Evolutionary conservation across 2,888 invertebrate species (phyloP).

Genomic region (Nephrotoma guestfalica): DNA sequence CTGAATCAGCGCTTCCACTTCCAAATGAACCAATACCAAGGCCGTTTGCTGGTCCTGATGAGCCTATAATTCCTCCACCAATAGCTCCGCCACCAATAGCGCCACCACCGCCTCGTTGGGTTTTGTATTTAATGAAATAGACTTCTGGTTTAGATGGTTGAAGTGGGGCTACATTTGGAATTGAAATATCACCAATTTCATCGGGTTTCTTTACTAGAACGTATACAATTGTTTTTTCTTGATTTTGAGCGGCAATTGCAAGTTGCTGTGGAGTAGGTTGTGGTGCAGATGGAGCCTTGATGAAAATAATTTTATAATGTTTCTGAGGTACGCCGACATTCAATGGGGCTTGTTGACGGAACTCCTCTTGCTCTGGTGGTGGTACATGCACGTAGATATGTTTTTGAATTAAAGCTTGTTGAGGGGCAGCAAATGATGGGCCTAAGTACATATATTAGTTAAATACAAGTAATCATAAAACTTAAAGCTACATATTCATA

Average conservation of each 20-base stretch:
- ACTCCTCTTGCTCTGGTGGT: slow-evolving; percentile 62
- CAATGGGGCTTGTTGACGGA: slow-evolving; percentile 39
- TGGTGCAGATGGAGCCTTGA: slow-evolving; percentile 66
- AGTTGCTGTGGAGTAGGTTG: slow-evolving; percentile 50
- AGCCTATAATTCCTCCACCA: not conserved
- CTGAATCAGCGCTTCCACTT: not conserved
- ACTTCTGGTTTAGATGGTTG: slow-evolving; percentile 70
- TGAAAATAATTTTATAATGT: slow-evolving; percentile 77
- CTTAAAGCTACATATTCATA: too few species aligned
- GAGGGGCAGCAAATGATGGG: slow-evolving; percentile 1
- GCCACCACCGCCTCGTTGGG: slow-evolving; percentile 33
- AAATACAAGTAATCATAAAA: not conserved
- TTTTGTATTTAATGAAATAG: slow-evolving; percentile 75
- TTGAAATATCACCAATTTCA: slow-evolving; percentile 28
- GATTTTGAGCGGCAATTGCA: slow-evolving; percentile 1
- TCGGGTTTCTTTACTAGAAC: slow-evolving; percentile 72
- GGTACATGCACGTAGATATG: slow-evolving; percentile 76
- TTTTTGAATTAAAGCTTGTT: slow-evolving; percentile 50
- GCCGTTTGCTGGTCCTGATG: not conserved
- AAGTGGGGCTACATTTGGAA: slow-evolving; percentile 48
- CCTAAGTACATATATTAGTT: not conserved
- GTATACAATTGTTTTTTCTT: slow-evolving; percentile 49
- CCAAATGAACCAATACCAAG: not conserved
- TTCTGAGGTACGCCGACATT: slow-evolving; percentile 51
- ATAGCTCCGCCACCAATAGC: not conserved